Percentiles rank a stretch among this genome's conserved stretches.
phyloP scores from a whole-genome alignment of 2,797 vertebrate genomes.

The Microctenopoma steveboyesi region DNA sequence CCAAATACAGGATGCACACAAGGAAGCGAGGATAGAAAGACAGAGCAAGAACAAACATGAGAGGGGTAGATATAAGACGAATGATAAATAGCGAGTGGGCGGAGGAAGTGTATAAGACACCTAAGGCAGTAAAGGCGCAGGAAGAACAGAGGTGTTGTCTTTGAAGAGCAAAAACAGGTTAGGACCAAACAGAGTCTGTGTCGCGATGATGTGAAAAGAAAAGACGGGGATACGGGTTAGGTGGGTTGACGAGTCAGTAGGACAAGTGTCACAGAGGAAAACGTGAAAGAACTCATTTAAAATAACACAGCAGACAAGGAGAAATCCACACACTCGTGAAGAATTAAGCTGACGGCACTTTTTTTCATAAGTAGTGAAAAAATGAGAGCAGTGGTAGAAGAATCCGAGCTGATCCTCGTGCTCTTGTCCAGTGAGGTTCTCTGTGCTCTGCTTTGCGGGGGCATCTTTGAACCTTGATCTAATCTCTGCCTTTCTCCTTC shows the following conservation, averaged over 20 bases:
- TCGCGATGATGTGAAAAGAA: slow-evolving; percentile 37
- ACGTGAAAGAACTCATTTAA: slow-evolving; percentile 37
- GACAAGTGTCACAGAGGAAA: slow-evolving; percentile 13
- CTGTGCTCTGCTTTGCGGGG: slow-evolving; percentile 48
- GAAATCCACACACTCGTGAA: slow-evolving; percentile 18
- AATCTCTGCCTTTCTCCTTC: slow-evolving; percentile 40
- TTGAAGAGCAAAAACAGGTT: slow-evolving; percentile 50
- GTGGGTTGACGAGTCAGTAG: slow-evolving; percentile 38
- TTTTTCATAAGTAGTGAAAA: slow-evolving; percentile 11
- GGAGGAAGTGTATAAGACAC: slow-evolving; percentile 27
- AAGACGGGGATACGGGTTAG: slow-evolving; percentile 38
- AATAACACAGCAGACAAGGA: slow-evolving; percentile 15
- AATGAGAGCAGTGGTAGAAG: slow-evolving; percentile 17
- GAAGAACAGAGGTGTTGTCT: slow-evolving; percentile 26
- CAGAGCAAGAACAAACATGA: slow-evolving; percentile 32
- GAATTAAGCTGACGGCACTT: slow-evolving; percentile 4
- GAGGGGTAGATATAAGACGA: slow-evolving; percentile 10
- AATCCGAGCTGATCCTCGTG: slow-evolving; percentile 34
- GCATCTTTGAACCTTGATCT: slow-evolving; percentile 67
- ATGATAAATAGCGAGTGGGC: slow-evolving; percentile 33
- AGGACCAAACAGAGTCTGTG: slow-evolving; percentile 12
- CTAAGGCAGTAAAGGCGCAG: slow-evolving; percentile 12
- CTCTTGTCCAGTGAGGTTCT: slow-evolving; percentile 36
- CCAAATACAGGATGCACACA: slow-evolving; percentile 15
- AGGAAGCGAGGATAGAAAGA: slow-evolving; percentile 25